Evolutionary conservation across 2,888 invertebrate species (phyloP).

Genomic region (Dynastes tityus): DNA sequence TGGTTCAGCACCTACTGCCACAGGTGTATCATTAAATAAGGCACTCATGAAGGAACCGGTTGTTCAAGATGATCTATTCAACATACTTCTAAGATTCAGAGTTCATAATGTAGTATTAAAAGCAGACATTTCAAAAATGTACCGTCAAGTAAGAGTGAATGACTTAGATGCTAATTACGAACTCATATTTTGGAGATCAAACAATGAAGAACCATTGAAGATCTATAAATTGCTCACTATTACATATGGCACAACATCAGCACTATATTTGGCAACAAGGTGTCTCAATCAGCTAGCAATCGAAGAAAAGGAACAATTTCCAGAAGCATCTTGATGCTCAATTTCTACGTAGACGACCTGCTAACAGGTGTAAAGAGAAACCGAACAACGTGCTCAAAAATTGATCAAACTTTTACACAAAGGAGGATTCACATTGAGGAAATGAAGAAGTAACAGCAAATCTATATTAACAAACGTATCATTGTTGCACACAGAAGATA

Average conservation of each 20-base stretch:
- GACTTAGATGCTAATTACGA: neutral
- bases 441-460: too few relatives aligned
- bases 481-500: too few relatives aligned
- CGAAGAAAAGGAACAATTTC: conserved; percentile 1
- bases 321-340: neutral
- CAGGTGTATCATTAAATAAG: too few relatives aligned
- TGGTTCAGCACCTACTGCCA: neutral
- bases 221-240: conserved; percentile 8
- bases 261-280: conserved; percentile 21
- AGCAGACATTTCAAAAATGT: conserved; percentile 28
- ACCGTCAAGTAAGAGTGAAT: conserved; percentile 23
- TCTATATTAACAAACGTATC: too few relatives aligned
- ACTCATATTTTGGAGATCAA: neutral
- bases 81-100: neutral
- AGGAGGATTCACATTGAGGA: too few relatives aligned
- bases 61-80: neutral
- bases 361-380: too few relatives aligned
- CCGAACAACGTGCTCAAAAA: too few relatives aligned
- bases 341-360: too few relatives aligned
- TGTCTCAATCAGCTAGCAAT: conserved; percentile 22
- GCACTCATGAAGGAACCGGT: neutral
- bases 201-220: neutral
- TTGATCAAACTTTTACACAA: too few relatives aligned
- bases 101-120: neutral
- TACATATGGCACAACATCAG: conserved; percentile 20